These are phyloP conservation scores for Pherbina coryleti DNA, from an alignment of 2,888 invertebrate genomes.

Conservation along the genomic window DNA sequence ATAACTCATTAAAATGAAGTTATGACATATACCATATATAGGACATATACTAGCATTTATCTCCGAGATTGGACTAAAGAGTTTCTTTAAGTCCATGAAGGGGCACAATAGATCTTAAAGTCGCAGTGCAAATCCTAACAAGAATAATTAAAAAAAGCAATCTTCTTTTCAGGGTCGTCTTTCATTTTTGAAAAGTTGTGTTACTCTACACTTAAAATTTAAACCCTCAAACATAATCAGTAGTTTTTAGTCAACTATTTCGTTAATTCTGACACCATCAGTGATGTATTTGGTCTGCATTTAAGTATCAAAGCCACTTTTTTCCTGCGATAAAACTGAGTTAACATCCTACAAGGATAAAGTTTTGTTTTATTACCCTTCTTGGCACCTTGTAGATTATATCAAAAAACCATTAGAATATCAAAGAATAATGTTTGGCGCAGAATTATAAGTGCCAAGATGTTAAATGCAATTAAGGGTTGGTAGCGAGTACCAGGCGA, in stretches of 20 bases:
- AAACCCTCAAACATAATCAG: too few species aligned
- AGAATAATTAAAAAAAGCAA: too few species aligned
- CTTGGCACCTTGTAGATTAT: conserved; percentile 10
- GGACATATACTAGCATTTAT: too few species aligned
- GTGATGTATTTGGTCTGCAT: background rate
- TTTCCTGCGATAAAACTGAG: conserved; percentile 8
- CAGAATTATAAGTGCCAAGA: background rate
- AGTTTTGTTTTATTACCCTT: conserved; percentile 26
- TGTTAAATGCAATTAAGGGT: conserved; percentile 22
- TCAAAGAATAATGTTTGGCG: background rate
- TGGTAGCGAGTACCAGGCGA: background rate
- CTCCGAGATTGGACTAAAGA: too few species aligned
- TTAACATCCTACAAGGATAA: conserved; percentile 5
- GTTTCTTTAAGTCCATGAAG: too few species aligned
- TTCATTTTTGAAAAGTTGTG: too few species aligned
- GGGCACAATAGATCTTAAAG: too few species aligned
- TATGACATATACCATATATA: too few species aligned
- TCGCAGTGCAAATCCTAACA: too few species aligned
- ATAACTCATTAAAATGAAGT: too few species aligned
- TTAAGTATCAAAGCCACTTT: background rate
- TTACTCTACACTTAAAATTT: too few species aligned
- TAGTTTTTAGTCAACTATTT: background rate
- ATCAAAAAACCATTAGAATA: conserved; percentile 13
- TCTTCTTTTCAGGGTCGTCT: too few species aligned
- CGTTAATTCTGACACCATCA: conserved; percentile 1